These are phyloP conservation scores for Pseudomugil gertrudae DNA, from an alignment of 2,797 vertebrate genomes.

Conservation along the genomic window DNA sequence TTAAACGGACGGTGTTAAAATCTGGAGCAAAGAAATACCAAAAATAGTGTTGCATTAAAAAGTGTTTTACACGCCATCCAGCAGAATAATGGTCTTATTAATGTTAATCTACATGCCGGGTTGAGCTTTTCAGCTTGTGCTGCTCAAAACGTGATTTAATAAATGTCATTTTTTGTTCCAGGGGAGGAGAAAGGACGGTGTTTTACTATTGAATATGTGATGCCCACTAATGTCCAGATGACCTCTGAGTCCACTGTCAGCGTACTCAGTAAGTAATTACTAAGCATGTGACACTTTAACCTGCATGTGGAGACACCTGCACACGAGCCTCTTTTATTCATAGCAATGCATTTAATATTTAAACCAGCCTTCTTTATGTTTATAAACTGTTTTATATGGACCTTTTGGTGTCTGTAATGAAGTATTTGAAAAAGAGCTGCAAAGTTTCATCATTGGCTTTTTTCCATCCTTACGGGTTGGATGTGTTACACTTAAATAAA, in stretches of 20 bases:
- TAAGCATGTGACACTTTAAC: too few relatives aligned
- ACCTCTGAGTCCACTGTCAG: slow-evolving; percentile 93
- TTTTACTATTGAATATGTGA: slow-evolving; percentile 95
- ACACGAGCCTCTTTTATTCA: too few relatives aligned
- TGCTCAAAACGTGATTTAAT: neutral
- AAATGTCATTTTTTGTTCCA: slow-evolving; percentile 63
- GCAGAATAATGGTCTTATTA: slow-evolving; percentile 1
- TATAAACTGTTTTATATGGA: too few relatives aligned
- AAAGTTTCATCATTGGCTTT: neutral
- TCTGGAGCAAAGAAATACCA: slow-evolving; percentile 13
- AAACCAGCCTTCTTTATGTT: too few relatives aligned
- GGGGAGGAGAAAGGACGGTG: slow-evolving; percentile 93
- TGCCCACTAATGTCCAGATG: slow-evolving; percentile 94
- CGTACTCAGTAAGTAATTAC: slow-evolving; percentile 94
- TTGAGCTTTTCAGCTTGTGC: slow-evolving; percentile 4
- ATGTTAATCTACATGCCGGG: slow-evolving; percentile 1
- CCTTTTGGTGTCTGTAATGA: too few relatives aligned
- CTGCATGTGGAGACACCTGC: too few relatives aligned
- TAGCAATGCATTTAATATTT: too few relatives aligned
- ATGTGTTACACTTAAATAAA: too few relatives aligned
- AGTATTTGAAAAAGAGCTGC: too few relatives aligned
- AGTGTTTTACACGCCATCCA: too few relatives aligned
- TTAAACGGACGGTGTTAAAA: slow-evolving; percentile 43
- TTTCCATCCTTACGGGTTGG: too few relatives aligned
- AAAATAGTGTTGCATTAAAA: neutral